A percentile compares a stretch with the other conserved stretches of the same genome.
These are phyloP conservation scores for Ectobius pallidus DNA, from an alignment of 2,888 invertebrate species.

Conservation along the genomic window DNA sequence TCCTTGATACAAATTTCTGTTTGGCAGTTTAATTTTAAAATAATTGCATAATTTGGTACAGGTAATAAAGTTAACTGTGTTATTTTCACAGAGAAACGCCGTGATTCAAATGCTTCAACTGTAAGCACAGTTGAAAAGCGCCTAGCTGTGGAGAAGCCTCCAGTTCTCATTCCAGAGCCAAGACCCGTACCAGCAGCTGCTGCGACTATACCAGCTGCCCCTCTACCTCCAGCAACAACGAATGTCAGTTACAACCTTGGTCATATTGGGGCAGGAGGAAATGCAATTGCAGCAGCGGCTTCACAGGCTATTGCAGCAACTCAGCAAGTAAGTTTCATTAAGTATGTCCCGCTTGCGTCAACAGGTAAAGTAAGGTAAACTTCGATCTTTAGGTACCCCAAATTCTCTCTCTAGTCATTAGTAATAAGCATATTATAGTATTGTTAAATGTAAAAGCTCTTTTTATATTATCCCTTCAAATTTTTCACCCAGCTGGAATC, in stretches of 20 bases:
- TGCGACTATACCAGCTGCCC: conserved; percentile 33
- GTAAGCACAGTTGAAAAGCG: conserved; percentile 60
- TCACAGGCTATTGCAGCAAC: conserved; percentile 96
- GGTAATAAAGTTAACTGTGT: too few relatives aligned
- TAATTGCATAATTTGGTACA: too few relatives aligned
- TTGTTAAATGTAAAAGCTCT: too few relatives aligned
- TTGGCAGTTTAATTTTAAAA: too few relatives aligned
- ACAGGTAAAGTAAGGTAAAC: too few relatives aligned
- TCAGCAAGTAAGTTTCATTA: conserved; percentile 83
- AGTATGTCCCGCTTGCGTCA: too few relatives aligned
- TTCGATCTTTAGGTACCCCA: too few relatives aligned
- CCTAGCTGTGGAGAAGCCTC: conserved; percentile 50
- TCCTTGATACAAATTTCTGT: too few relatives aligned
- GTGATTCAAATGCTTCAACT: conserved; percentile 69
- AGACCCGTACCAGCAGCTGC: conserved; percentile 41
- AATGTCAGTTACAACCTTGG: conserved; percentile 72
- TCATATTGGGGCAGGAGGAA: conserved; percentile 83
- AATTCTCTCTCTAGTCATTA: too few relatives aligned
- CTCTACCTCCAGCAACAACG: conserved; percentile 49
- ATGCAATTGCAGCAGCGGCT: conserved; percentile 91
- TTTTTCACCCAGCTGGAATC: too few relatives aligned
- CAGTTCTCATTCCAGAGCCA: conserved; percentile 47
- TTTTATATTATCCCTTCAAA: too few relatives aligned
- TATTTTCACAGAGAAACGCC: conserved; percentile 72
- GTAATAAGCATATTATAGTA: too few relatives aligned